phyloP scores from a whole-genome alignment of 2,113 vertebrate genomes.

The Delphinapterus leucas region DNA sequence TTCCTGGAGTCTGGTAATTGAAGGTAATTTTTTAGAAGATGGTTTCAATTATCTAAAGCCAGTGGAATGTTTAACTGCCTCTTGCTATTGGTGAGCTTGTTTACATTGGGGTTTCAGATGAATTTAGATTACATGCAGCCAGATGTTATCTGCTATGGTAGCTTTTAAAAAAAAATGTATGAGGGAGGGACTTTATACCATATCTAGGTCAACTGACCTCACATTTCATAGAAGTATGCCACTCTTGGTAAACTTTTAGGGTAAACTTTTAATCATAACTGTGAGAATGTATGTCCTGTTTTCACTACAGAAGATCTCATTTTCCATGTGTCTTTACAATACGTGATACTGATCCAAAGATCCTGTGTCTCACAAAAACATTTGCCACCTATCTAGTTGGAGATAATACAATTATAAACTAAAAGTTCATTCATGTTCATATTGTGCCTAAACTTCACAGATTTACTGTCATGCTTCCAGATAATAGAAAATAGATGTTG shows the following conservation, averaged over 20 bases:
- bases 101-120: slow-evolving; percentile 84
- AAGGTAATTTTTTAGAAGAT: slow-evolving; percentile 79
- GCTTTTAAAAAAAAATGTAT: slow-evolving; percentile 63
- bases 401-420: slow-evolving; percentile 46
- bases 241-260: background rate
- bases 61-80: slow-evolving; percentile 84
- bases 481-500: slow-evolving; percentile 45
- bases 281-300: background rate
- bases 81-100: slow-evolving; percentile 83
- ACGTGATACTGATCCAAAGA: slow-evolving; percentile 22
- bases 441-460: background rate
- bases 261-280: slow-evolving; percentile 43
- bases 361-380: background rate
- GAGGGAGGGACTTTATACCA: slow-evolving; percentile 66
- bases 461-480: slow-evolving; percentile 49
- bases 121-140: slow-evolving; percentile 83
- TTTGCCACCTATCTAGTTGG: slow-evolving; percentile 4
- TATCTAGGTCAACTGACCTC: slow-evolving; percentile 69
- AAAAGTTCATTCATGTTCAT: slow-evolving; percentile 13
- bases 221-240: slow-evolving; percentile 52
- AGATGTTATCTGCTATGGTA: slow-evolving; percentile 83
- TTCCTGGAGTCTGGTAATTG: slow-evolving; percentile 73
- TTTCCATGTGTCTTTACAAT: slow-evolving; percentile 10
- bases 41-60: slow-evolving; percentile 84
- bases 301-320: background rate